phyloP scores from a whole-genome alignment of 2,797 vertebrate genomes.

The Coregonus ussuriensis region DNA sequence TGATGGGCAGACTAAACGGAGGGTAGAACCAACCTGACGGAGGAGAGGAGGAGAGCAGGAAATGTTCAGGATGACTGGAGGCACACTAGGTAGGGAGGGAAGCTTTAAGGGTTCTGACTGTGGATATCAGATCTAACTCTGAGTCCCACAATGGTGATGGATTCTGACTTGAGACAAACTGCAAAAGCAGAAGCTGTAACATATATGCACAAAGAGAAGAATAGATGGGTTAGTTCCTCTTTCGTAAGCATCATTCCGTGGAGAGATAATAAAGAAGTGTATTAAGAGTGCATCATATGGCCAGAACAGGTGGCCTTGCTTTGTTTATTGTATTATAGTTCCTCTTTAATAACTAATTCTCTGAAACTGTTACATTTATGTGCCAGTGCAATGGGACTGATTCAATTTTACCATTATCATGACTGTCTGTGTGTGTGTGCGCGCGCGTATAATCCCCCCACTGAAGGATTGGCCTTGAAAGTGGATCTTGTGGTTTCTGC shows the following conservation, averaged over 20 bases:
- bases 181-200: not conserved
- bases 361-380: not conserved
- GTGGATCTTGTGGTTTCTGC: not conserved
- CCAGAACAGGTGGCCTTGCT: too few relatives aligned
- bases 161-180: not conserved
- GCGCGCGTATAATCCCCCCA: not conserved
- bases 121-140: not conserved
- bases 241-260: not conserved
- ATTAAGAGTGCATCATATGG: too few relatives aligned
- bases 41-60: constrained; percentile 29
- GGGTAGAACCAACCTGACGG: not conserved
- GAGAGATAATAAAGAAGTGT: too few relatives aligned
- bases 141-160: not conserved
- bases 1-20: constrained; percentile 28
- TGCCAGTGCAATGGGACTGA: constrained; percentile 18
- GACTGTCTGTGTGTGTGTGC: constrained; percentile 30
- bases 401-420: constrained; percentile 59
- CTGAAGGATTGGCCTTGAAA: constrained; percentile 5
- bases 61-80: not conserved
- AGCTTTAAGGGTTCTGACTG: too few relatives aligned
- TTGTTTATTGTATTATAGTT: too few relatives aligned
- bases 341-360: too few relatives aligned
- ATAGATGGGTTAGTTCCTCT: not conserved
- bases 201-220: too few relatives aligned
- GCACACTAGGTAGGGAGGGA: too few relatives aligned